Conservation (phyloP, 2,113 vertebrate species). For the Gobio gobio region DNA sequence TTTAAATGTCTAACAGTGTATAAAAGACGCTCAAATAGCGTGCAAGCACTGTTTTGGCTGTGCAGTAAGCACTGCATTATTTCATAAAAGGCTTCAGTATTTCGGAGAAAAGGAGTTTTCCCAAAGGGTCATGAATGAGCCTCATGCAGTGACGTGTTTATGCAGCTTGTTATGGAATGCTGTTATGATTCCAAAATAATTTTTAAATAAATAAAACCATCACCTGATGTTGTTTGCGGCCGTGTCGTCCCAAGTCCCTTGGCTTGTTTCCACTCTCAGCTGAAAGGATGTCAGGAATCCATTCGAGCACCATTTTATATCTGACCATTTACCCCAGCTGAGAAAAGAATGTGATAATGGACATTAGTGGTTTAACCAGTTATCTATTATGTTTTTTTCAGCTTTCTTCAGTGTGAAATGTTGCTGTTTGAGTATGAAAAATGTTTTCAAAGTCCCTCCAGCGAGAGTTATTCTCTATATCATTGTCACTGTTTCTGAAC, state of each 20-base stretch:
- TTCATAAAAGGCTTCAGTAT: too few relatives aligned
- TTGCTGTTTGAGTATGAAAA: background rate
- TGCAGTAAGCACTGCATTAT: too few relatives aligned
- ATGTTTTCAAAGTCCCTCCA: too few relatives aligned
- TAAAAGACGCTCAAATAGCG: too few relatives aligned
- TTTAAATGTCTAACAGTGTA: too few relatives aligned
- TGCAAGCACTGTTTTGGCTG: too few relatives aligned
- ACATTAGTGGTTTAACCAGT: background rate
- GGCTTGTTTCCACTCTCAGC: slow-evolving; percentile 51
- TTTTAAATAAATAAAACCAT: background rate
- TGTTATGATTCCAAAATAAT: background rate
- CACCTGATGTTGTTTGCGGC: slow-evolving; percentile 60
- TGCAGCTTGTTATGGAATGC: background rate
- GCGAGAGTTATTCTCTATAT: too few relatives aligned
- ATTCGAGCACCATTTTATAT: slow-evolving; percentile 51
- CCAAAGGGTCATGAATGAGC: background rate
- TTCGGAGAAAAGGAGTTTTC: too few relatives aligned
- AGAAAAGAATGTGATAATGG: background rate
- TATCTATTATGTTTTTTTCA: too few relatives aligned
- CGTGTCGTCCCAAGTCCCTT: slow-evolving; percentile 51
- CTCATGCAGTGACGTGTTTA: background rate
- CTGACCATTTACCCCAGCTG: slow-evolving; percentile 56
- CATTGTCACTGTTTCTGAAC: too few relatives aligned
- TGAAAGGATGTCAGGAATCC: slow-evolving; percentile 48
- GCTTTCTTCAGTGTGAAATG: too few relatives aligned